phyloP scores from a whole-genome alignment of 2,113 vertebrate genomes.

The Gobiocypris rarus region DNA sequence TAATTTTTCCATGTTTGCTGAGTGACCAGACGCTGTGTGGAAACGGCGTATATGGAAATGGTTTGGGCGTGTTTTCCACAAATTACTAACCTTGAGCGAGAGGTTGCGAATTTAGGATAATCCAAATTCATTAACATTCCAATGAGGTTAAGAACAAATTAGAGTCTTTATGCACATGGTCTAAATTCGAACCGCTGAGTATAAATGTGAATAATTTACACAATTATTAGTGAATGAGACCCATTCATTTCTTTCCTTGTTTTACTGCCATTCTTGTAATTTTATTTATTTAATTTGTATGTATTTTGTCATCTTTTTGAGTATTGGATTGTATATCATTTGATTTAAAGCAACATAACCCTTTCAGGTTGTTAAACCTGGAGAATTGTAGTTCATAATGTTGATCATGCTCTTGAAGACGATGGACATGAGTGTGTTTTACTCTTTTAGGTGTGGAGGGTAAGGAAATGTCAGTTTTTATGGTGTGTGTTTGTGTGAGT shows the following conservation, averaged over 20 bases:
- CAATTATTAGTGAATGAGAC: conserved; percentile 13
- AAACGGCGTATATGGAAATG: not conserved
- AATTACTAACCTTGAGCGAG: not conserved
- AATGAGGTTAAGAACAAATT: conserved; percentile 4
- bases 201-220: not conserved
- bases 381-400: not conserved
- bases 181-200: too few species aligned
- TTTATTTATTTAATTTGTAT: not conserved
- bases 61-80: not conserved
- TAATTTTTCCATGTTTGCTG: not conserved
- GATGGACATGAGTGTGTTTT: conserved; percentile 51
- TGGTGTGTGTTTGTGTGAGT: conserved; percentile 15
- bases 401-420: conserved; percentile 5
- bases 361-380: conserved; percentile 1
- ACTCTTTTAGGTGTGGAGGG: conserved; percentile 59
- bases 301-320: not conserved
- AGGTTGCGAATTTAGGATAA: not conserved
- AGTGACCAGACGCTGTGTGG: not conserved
- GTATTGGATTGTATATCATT: not conserved
- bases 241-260: not conserved
- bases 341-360: not conserved
- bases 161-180: not conserved
- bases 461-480: conserved; percentile 26
- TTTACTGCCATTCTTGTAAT: not conserved
- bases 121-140: not conserved